Conservation (phyloP, 2,113 vertebrate species). For the Boulengeromyrus knoepffleri region DNA sequence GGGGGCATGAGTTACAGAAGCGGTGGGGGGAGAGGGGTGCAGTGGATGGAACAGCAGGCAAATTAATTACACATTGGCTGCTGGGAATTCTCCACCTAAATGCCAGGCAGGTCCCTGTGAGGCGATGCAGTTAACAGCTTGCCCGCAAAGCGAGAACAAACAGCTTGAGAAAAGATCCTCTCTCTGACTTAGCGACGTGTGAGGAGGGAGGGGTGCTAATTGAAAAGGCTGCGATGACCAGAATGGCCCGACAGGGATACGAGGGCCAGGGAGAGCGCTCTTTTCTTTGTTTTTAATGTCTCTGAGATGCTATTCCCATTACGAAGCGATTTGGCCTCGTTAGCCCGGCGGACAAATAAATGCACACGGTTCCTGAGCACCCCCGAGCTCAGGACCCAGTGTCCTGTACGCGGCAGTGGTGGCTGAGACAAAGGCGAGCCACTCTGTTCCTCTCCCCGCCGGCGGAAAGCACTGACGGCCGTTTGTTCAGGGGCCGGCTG, state of each 20-base stretch:
- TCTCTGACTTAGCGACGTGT: constrained; percentile 1
- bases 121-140: constrained; percentile 48
- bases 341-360: not conserved
- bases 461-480: constrained; percentile 1
- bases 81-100: constrained; percentile 70
- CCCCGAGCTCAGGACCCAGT: not conserved
- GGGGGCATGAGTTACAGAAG: no score
- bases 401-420: not conserved
- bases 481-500: constrained; percentile 23
- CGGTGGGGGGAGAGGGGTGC: constrained; percentile 35
- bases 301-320: not conserved
- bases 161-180: constrained; percentile 5
- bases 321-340: not conserved
- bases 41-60: constrained; percentile 56
- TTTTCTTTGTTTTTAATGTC: not conserved
- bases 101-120: constrained; percentile 56
- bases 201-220: constrained; percentile 8
- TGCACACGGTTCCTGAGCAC: not conserved
- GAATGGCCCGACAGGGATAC: not conserved
- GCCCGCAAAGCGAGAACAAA: constrained; percentile 17
- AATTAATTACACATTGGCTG: constrained; percentile 78
- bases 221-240: not conserved
- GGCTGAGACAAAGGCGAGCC: not conserved
- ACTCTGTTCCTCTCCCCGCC: constrained; percentile 1
- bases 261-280: not conserved